phyloP scores from a whole-genome alignment of 2,888 invertebrate species.

The Carcina quercana region DNA sequence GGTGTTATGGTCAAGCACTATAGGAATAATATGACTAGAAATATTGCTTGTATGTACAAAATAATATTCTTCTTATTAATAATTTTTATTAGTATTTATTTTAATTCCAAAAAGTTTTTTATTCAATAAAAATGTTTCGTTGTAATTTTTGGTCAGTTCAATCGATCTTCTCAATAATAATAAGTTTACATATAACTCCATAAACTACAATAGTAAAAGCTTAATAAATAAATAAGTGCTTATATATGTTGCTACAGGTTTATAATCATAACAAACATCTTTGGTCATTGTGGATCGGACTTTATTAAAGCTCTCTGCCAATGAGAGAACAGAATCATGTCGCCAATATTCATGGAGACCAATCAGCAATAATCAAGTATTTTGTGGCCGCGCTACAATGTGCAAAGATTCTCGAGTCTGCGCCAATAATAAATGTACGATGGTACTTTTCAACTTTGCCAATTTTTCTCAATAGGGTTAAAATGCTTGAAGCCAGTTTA shows the following conservation, averaged over 20 bases:
- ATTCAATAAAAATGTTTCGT: conserved; percentile 16
- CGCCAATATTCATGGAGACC: conserved; percentile 2
- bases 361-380: conserved; percentile 12
- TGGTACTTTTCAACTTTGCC: conserved; percentile 55
- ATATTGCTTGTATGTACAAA: conserved; percentile 58
- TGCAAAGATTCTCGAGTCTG: conserved; percentile 27
- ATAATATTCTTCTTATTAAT: conserved; percentile 37
- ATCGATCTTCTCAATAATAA: conserved; percentile 36
- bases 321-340: neutral
- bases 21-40: conserved; percentile 54
- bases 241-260: conserved; percentile 53
- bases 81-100: conserved; percentile 6
- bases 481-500: conserved; percentile 56
- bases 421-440: conserved; percentile 47
- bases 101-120: conserved; percentile 8
- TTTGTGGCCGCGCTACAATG: conserved; percentile 18
- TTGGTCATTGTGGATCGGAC: conserved; percentile 24
- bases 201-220: conserved; percentile 57
- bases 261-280: conserved; percentile 27
- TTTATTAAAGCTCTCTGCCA: neutral
- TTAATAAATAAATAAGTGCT: conserved; percentile 51
- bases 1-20: conserved; percentile 65
- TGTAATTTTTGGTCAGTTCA: conserved; percentile 52
- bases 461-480: conserved; percentile 59
- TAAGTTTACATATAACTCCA: conserved; percentile 43